Base-by-base conservation (phyloP, 2,888 invertebrate species). In the Polydrusus pterygomalis region DNA sequence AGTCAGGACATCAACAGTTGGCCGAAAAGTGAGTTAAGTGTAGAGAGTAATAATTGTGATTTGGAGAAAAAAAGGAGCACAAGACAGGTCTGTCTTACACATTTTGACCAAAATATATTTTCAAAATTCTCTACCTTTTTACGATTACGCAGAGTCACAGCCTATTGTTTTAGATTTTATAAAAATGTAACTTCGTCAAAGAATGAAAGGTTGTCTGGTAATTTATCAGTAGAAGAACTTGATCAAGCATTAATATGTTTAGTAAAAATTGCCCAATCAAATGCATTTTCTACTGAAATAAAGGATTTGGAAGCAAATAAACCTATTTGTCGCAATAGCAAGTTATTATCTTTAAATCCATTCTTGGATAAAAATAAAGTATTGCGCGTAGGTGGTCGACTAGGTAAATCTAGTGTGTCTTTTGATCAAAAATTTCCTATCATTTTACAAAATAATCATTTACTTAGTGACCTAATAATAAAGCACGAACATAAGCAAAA, bases 201-300 rank as follows among this genome's bases (percentile, higher is more conserved):
- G n/a, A n/a, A n/a, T n/a, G n/a, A n/a, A n/a, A n/a, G n/a, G n/a
- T n/a, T n/a, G n/a, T n/a, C n/a, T n/a, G n/a, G n/a, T n/a, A n/a
- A n/a, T n/a, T n/a, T n/a, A n/a, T 25, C 54, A 7, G 34, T 34
- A n/a, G 17, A 54, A n/a, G 68, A 54, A 54, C 15, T 54, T 13
- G 11, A 2, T 15, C 17, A 51, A 9, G 30, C 54, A 54, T 15
- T 68, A 17, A 17, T 8, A 11, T 1, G 0, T 11, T 51, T 68
- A 54, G 15, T 68, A 18, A 60, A 58, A 60, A 11, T 40, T 18
- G 43, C 34, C 6, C 60, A 70, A 45, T 2, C 6, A 15, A 2
- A 20, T 6, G 2, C 1, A 6, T 70, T 47, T 25, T 0, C 2
- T 5, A 13, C 8, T 7, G 70, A 70, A 43, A 43, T 47, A 11